Percentiles rank a stretch among this genome's conserved stretches.
phyloP scores from a whole-genome alignment of 2,797 vertebrate species.

The Uromys caudimaculatus region DNA sequence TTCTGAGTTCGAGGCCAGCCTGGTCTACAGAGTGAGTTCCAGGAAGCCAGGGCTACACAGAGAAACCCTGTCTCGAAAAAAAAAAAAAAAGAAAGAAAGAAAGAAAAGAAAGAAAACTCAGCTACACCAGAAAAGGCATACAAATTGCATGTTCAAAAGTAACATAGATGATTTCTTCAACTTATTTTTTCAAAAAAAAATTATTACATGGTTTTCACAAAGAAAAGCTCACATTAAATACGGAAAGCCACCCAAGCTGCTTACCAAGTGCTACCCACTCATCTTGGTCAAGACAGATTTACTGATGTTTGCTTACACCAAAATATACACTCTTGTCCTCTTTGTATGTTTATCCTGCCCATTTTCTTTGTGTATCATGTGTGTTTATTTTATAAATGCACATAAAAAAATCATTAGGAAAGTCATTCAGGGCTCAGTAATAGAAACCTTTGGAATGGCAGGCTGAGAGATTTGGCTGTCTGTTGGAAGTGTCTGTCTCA shows the following conservation, averaged over 20 bases:
- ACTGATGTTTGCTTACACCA: neutral
- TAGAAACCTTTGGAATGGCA: neutral
- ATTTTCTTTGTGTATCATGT: neutral
- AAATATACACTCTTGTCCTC: neutral
- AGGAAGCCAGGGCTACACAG: no score
- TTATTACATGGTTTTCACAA: conserved; percentile 5
- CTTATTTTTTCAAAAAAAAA: neutral
- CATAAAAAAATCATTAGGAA: neutral
- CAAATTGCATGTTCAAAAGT: conserved; percentile 6
- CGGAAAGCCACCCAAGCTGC: neutral
- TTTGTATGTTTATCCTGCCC: neutral
- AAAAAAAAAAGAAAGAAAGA: no score
- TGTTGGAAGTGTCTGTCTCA: neutral
- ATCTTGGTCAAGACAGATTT: neutral
- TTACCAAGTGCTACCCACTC: neutral
- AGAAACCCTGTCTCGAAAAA: no score
- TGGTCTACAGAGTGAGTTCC: no score
- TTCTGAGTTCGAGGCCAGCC: no score
- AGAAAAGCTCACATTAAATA: conserved; percentile 26
- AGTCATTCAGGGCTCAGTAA: neutral
- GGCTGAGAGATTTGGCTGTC: neutral
- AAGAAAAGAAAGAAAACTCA: no score
- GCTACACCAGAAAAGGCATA: neutral
- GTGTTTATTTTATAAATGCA: conserved; percentile 31
- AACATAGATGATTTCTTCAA: neutral